These are phyloP conservation scores for Chironomus riparius DNA, from an alignment of 2,888 invertebrate species.

Conservation along the genomic window DNA sequence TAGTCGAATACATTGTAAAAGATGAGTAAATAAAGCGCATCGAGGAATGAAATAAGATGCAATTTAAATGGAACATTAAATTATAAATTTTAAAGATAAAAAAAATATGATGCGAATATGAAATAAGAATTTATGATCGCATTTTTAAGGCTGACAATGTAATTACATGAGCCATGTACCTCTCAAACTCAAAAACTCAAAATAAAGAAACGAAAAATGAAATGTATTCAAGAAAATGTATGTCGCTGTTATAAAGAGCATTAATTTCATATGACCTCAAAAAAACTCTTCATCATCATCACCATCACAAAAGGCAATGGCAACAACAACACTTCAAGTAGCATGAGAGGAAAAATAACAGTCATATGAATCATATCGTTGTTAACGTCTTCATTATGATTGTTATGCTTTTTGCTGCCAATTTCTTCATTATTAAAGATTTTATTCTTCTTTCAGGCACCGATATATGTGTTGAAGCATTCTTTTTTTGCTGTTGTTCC, in stretches of 20 bases:
- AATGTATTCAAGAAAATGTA: neutral
- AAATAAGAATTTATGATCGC: neutral
- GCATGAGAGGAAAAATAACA: neutral
- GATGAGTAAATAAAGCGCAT: neutral
- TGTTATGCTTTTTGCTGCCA: neutral
- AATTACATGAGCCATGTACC: conserved; percentile 20
- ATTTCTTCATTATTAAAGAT: neutral
- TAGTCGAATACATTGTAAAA: no score
- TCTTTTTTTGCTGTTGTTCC: neutral
- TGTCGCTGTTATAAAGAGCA: neutral
- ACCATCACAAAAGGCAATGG: neutral
- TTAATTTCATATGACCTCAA: neutral
- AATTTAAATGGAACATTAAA: neutral
- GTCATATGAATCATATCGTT: conserved; percentile 15
- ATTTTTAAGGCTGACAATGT: neutral
- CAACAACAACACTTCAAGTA: no score
- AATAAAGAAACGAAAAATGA: neutral
- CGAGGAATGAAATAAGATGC: neutral
- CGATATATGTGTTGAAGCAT: neutral
- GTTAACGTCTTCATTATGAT: conserved; percentile 20
- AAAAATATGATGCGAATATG: neutral
- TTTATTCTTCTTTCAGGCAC: neutral
- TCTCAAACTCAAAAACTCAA: neutral
- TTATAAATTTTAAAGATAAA: neutral
- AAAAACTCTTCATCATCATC: neutral